Conservation (phyloP, 2,888 invertebrate species). For the Polydesmus complanatus region DNA sequence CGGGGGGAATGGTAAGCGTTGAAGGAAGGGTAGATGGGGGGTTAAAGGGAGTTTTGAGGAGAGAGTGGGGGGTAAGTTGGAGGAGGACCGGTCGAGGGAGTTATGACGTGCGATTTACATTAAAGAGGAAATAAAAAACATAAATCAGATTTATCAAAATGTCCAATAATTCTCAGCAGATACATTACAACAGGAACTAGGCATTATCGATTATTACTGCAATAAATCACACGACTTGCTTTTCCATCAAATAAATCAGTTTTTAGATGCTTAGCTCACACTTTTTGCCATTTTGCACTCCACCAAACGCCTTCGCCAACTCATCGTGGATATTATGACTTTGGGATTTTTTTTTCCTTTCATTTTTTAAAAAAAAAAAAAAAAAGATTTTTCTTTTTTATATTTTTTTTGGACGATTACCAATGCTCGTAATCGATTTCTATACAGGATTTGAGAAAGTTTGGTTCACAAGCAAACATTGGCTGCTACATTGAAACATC, state of each 20-base stretch:
- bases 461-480: too few relatives aligned
- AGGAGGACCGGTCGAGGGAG: too few relatives aligned
- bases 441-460: too few relatives aligned
- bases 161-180: slow-evolving; percentile 18
- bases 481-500: too few relatives aligned
- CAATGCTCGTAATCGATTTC: too few relatives aligned
- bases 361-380: too few relatives aligned
- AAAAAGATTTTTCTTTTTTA: too few relatives aligned
- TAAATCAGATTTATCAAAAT: slow-evolving; percentile 18
- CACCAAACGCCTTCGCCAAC: neutral
- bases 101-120: slow-evolving; percentile 8
- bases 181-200: slow-evolving; percentile 17
- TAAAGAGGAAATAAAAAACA: slow-evolving; percentile 15
- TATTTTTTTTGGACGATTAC: too few relatives aligned
- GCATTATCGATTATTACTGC: slow-evolving; percentile 17
- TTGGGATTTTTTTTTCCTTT: too few relatives aligned
- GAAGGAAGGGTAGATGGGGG: too few relatives aligned
- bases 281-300: slow-evolving; percentile 3
- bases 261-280: slow-evolving; percentile 1
- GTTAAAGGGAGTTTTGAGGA: neutral
- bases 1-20: too few relatives aligned
- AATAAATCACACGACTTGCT: slow-evolving; percentile 15
- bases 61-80: neutral
- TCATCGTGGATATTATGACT: too few relatives aligned
- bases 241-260: slow-evolving; percentile 17